Evolutionary conservation across 2,797 vertebrate species (phyloP), one percentile per base, ranked within the genome.

Genomic region (Neosilurus mollespiculum): DNA sequence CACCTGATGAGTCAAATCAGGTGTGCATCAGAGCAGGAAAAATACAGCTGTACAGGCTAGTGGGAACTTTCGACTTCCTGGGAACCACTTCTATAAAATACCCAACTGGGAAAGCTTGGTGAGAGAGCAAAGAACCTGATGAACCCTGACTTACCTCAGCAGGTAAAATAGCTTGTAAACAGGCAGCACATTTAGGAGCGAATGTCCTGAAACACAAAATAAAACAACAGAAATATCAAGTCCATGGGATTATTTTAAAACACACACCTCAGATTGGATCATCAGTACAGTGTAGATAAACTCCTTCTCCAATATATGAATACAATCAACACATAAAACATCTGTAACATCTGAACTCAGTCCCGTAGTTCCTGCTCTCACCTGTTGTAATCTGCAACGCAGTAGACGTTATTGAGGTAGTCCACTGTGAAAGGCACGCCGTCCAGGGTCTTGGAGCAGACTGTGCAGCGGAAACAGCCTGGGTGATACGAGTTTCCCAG

Each of bases 341-440:
- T 56, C n/a, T 10, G 30, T 67, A 34, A 18, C 1, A 67, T 67
- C 7, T 34, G 18, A 70, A 71, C 22, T 20, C 26, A 7, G 12
- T 37, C 10, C 9, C 0, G 16, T 30, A 18, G 10, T 15, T 43
- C 9, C 0, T 1, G 0, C 71, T 81, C 94, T 93, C 88, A 96
- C 96, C 95, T 96, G 93, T 96, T 96, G 90, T 97, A 97, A 91
- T 97, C 96, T 0, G 95, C 91, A 34, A 97, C 96, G 56, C 96
- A 97, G 94, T 96, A 97, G 91, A 97, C 94, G 83, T 96, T 95
- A 93, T 96, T 96, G 91, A 95, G 93, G 82, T 96, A 96, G 94
- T 97, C 96, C 89, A 97, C 96, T 0, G 96, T 97, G 91, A 97
- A 97, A 20, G 96, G 96, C 10, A 97, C 94, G 10, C 96, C 96